These are phyloP conservation scores for Tamandua tetradactyla DNA, from an alignment of 2,797 vertebrate species.

Conservation along the genomic window DNA sequence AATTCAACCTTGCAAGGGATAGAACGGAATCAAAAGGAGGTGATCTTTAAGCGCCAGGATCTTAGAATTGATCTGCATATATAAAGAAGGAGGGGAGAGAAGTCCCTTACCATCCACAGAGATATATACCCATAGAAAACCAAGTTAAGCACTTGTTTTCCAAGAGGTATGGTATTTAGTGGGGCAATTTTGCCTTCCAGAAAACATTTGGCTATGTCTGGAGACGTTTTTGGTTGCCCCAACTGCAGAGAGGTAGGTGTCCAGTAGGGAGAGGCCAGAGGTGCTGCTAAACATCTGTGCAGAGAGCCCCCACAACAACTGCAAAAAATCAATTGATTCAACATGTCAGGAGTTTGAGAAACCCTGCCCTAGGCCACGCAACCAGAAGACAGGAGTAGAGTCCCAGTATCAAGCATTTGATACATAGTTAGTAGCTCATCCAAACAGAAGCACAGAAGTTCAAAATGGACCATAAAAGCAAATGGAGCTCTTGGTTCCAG, in stretches of 20 bases:
- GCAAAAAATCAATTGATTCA: not conserved
- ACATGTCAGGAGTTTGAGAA: not conserved
- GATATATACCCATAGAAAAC: not conserved
- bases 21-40: not conserved
- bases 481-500: not conserved
- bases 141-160: not conserved
- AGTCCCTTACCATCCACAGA: not conserved
- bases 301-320: not conserved
- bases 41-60: not conserved
- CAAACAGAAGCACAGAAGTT: not conserved
- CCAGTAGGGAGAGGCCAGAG: not conserved
- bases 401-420: not conserved
- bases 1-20: not conserved
- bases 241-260: not conserved
- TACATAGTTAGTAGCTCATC: not conserved
- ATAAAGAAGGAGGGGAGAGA: not conserved
- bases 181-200: not conserved
- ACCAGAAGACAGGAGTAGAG: rapidly evolving
- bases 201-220: not conserved
- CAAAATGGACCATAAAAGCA: not conserved
- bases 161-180: not conserved
- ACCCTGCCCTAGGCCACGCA: not conserved
- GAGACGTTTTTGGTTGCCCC: not conserved
- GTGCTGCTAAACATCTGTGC: not conserved
- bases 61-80: not conserved